These are phyloP conservation scores for Glyptemys insculpta DNA, from an alignment of 2,797 vertebrate genomes.

Conservation along the genomic window DNA sequence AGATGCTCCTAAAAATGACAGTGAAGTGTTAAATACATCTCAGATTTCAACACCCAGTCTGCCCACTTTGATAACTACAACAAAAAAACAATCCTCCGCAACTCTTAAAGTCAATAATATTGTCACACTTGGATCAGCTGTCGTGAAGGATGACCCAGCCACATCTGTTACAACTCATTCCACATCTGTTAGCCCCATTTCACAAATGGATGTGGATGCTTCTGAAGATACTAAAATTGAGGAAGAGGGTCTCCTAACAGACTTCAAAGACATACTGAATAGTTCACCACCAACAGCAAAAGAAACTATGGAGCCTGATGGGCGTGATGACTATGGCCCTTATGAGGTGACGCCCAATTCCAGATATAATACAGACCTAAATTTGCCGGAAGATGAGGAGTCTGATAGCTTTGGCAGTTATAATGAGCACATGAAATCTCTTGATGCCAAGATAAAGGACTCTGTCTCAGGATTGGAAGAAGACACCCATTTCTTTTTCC, in stretches of 20 bases:
- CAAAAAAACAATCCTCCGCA: background rate
- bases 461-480: constrained; percentile 83
- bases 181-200: constrained; percentile 29
- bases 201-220: constrained; percentile 66
- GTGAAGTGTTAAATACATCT: constrained; percentile 42
- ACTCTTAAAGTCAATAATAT: background rate
- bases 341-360: constrained; percentile 71
- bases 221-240: constrained; percentile 77
- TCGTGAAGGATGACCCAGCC: background rate
- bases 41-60: constrained; percentile 28
- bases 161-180: background rate
- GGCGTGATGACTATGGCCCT: constrained; percentile 68
- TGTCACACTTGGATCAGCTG: background rate
- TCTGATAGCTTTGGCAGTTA: constrained; percentile 64
- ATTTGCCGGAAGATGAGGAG: constrained; percentile 68
- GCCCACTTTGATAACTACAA: background rate
- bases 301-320: constrained; percentile 73
- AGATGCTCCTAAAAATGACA: background rate
- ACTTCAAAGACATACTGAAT: constrained; percentile 57
- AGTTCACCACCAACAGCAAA: constrained; percentile 71
- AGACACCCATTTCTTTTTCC: constrained; percentile 96
- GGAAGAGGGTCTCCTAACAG: constrained; percentile 77
- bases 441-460: constrained; percentile 72
- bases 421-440: constrained; percentile 69
- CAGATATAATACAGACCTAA: constrained; percentile 61